Evolutionary conservation across 2,888 invertebrate genomes (phyloP).

Genomic region (Chironomus riparius): DNA sequence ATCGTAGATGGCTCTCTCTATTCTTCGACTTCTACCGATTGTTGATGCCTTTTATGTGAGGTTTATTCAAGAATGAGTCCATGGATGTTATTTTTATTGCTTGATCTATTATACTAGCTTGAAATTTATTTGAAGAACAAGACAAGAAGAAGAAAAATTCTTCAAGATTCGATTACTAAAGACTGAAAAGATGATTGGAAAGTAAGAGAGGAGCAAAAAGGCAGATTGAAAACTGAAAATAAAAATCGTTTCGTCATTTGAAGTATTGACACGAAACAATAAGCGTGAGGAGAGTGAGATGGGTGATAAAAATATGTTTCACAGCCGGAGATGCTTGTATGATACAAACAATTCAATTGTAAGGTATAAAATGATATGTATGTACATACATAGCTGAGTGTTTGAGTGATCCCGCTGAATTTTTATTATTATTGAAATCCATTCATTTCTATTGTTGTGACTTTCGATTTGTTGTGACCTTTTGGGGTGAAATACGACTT

Average conservation of each 20-base stretch:
- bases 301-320: background rate
- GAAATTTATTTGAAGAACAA: background rate
- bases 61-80: background rate
- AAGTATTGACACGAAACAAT: background rate
- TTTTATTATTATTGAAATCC: background rate
- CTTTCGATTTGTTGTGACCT: background rate
- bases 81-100: slow-evolving; percentile 2
- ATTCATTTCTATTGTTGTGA: background rate
- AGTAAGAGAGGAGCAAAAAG: background rate
- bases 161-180: background rate
- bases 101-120: background rate
- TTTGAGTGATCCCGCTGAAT: background rate
- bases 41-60: background rate
- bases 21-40: background rate
- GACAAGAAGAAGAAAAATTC: background rate
- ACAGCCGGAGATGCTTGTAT: background rate
- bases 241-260: background rate
- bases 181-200: background rate
- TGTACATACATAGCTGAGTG: background rate
- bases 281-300: background rate
- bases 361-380: background rate
- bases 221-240: too few species aligned
- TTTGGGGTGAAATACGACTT: slow-evolving; percentile 4
- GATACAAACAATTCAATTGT: background rate
- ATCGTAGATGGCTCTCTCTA: background rate